phyloP scores from a whole-genome alignment of 2,888 invertebrate genomes.

The Tholera decimalis region DNA sequence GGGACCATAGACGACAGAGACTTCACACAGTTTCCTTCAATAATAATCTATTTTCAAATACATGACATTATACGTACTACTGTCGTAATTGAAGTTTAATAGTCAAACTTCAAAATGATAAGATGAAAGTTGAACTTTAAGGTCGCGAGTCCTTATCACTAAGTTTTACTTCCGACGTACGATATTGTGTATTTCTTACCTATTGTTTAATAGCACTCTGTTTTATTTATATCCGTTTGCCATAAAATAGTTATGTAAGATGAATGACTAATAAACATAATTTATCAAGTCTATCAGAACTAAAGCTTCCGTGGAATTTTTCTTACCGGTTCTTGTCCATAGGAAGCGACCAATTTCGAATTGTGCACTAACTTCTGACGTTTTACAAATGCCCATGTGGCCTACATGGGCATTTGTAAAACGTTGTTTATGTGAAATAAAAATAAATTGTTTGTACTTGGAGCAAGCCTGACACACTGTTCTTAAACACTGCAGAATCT shows the following conservation, averaged over 20 bases:
- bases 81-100: constrained; percentile 45
- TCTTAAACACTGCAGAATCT: too few species aligned
- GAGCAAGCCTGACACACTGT: too few species aligned
- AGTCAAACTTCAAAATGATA: constrained; percentile 37
- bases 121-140: constrained; percentile 43
- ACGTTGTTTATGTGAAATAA: too few species aligned
- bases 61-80: not conserved
- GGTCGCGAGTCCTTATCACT: constrained; percentile 43
- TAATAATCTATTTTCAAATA: not conserved
- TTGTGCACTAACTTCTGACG: too few species aligned
- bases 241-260: constrained; percentile 14
- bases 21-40: constrained; percentile 6
- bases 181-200: constrained; percentile 3
- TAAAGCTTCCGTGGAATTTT: too few species aligned
- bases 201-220: not conserved
- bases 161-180: constrained; percentile 52
- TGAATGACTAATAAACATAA: not conserved
- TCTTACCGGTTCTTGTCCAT: too few species aligned
- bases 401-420: too few species aligned
- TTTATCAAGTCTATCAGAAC: too few species aligned
- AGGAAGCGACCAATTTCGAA: too few species aligned
- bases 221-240: constrained; percentile 17
- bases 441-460: too few species aligned
- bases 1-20: not conserved
- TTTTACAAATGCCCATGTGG: too few species aligned